A percentile compares a stretch with the other conserved stretches of the same genome.
Evolutionary conservation across 2,888 invertebrate genomes (phyloP).

Genomic region (Ditylenchus weischeri): DNA sequence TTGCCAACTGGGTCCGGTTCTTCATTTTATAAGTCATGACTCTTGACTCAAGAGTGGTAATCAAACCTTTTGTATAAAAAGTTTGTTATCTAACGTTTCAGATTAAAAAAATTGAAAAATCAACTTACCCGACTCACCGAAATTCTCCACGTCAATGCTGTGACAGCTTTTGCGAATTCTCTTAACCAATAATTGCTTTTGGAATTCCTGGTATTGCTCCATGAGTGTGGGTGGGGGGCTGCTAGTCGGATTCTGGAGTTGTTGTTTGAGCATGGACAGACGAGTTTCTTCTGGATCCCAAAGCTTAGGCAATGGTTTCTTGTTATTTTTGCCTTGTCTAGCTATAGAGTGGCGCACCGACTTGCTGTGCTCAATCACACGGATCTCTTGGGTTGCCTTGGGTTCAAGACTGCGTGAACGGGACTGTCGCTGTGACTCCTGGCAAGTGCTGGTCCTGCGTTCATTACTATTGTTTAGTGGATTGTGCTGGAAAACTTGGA

Average conservation of each 20-base stretch:
- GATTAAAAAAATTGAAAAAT: background rate
- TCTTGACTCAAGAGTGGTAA: too few relatives aligned
- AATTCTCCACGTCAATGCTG: conserved; percentile 15
- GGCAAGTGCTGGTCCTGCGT: background rate
- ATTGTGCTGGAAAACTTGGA: background rate
- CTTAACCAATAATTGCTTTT: background rate
- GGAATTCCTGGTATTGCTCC: conserved; percentile 14
- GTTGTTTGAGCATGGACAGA: conserved; percentile 17
- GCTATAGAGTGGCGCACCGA: conserved; percentile 26
- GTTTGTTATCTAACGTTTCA: too few relatives aligned
- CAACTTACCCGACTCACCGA: conserved; percentile 4
- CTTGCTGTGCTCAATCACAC: conserved; percentile 36
- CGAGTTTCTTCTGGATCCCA: conserved; percentile 35
- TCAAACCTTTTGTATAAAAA: too few relatives aligned
- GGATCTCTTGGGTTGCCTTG: conserved; percentile 23
- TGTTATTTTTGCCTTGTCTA: conserved; percentile 9
- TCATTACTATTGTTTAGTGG: background rate
- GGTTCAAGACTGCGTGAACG: conserved; percentile 32
- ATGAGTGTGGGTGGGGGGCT: background rate
- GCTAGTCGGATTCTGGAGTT: conserved; percentile 14
- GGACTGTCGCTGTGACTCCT: conserved; percentile 20
- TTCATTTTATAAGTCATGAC: too few relatives aligned
- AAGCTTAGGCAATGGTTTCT: conserved; percentile 17
- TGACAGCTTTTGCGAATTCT: conserved; percentile 8
- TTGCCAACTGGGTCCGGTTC: too few relatives aligned